Evolutionary conservation across 2,888 invertebrate genomes (phyloP).

Genomic region (Cephonodes hylas): DNA sequence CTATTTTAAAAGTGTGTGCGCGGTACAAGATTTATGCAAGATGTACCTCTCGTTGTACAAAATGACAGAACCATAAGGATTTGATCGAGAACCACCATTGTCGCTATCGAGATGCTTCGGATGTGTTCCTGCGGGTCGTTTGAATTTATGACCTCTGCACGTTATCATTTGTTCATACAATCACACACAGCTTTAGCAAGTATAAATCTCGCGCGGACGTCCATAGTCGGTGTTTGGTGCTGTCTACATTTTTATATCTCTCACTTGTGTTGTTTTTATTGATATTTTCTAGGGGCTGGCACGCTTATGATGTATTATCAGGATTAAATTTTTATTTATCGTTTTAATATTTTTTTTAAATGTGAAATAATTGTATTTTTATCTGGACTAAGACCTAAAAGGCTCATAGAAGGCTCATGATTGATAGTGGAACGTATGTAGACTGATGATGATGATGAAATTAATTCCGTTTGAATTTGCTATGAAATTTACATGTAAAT

Average conservation of each 20-base stretch:
- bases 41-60: background rate
- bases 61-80: background rate
- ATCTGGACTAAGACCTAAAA: no score
- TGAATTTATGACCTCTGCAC: background rate
- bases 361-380: no score
- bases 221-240: background rate
- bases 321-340: no score
- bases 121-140: background rate
- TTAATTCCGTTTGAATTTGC: no score
- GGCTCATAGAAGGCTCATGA: no score
- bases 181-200: background rate
- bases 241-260: background rate
- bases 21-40: background rate
- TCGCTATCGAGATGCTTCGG: conserved; percentile 6
- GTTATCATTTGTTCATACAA: conserved; percentile 4
- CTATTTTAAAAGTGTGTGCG: background rate
- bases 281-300: background rate
- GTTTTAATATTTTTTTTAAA: no score
- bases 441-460: no score
- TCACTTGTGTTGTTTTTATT: background rate
- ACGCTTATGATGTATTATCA: no score
- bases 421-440: no score
- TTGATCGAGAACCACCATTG: conserved; percentile 5
- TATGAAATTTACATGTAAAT: no score
- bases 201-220: background rate